A percentile compares a stretch with the other conserved stretches of the same genome.
Conservation (phyloP, 2,888 invertebrate species). For the Drosophila differens region DNA sequence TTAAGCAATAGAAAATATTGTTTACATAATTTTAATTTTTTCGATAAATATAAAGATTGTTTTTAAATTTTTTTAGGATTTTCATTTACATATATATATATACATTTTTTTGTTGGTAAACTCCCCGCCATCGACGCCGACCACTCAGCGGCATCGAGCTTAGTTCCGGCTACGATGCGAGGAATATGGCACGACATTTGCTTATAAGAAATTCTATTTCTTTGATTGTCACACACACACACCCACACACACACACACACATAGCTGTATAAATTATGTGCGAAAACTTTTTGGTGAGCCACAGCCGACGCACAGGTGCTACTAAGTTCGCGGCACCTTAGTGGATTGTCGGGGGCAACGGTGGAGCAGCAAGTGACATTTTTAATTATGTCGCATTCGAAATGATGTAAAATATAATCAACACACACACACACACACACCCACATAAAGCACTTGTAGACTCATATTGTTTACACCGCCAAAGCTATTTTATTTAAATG, state of each 20-base stretch:
- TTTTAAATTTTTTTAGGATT: not conserved
- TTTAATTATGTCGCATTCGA: constrained; percentile 68
- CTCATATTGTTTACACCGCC: constrained; percentile 44
- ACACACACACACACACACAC: not conserved
- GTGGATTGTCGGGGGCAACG: constrained; percentile 1
- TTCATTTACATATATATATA: not conserved
- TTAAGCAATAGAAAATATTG: not conserved
- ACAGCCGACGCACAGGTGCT: constrained; percentile 54
- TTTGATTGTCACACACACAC: constrained; percentile 59
- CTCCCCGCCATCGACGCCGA: not conserved
- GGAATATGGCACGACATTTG: constrained; percentile 26
- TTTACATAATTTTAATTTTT: not conserved
- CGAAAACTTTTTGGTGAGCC: constrained; percentile 54
- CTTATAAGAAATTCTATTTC: constrained; percentile 67
- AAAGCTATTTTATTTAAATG: constrained; percentile 62
- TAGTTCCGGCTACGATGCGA: not conserved
- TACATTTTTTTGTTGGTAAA: not conserved
- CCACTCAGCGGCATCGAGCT: constrained; percentile 5
- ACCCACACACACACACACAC: constrained; percentile 3
- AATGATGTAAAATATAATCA: constrained; percentile 41
- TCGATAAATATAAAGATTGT: not conserved
- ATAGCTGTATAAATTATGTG: constrained; percentile 61
- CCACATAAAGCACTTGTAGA: constrained; percentile 1
- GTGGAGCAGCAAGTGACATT: constrained; percentile 57
- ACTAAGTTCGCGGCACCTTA: constrained; percentile 20